Evolutionary conservation across 2,888 invertebrate species (phyloP).

Genomic region (Cybosia mesomella): DNA sequence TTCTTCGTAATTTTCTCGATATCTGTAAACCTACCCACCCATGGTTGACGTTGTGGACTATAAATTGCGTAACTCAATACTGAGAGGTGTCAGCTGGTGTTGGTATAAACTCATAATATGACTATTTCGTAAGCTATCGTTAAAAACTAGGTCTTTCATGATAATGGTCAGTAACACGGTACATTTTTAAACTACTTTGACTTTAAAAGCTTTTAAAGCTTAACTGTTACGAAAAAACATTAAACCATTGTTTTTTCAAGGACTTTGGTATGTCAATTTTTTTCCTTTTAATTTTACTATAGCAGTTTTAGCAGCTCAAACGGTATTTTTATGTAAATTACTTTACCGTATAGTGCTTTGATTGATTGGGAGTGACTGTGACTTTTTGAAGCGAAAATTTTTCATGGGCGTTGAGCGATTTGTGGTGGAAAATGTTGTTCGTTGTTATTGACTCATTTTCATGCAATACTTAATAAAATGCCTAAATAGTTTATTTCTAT

Average conservation of each 20-base stretch:
- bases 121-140: not conserved
- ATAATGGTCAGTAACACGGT: constrained; percentile 2
- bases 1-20: too few relatives aligned
- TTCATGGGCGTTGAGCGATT: not conserved
- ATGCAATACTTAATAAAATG: too few relatives aligned
- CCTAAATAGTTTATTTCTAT: too few relatives aligned
- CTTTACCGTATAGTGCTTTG: not conserved
- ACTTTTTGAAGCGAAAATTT: not conserved
- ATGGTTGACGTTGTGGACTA: too few relatives aligned
- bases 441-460: too few relatives aligned
- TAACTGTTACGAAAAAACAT: not conserved
- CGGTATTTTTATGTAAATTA: not conserved
- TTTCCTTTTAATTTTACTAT: not conserved
- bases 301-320: not conserved
- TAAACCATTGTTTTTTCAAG: not conserved
- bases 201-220: not conserved
- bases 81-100: too few relatives aligned
- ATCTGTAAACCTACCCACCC: too few relatives aligned
- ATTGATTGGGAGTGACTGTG: not conserved
- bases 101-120: not conserved
- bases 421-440: not conserved
- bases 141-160: constrained; percentile 18
- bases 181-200: not conserved
- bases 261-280: not conserved
- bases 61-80: too few relatives aligned